Base-by-base conservation (phyloP, 2,888 invertebrate species). In the Lochmaea crataegi region DNA sequence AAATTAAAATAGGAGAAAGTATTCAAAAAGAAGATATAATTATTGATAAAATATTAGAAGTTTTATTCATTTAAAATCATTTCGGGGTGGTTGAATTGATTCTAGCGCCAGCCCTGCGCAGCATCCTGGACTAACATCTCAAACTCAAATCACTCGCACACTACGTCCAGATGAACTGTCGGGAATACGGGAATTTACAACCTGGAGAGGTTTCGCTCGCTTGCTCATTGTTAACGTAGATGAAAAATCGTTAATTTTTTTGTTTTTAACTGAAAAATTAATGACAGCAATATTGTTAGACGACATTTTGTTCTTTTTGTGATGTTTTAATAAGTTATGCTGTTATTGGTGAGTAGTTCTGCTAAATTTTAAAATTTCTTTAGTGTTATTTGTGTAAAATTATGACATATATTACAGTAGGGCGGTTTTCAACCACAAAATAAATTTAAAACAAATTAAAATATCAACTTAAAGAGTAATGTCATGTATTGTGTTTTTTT, bases 61-160 rank as follows among this genome's bases (percentile, higher is more conserved):
- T 3, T 32, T 32, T 32, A 32, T 32, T 32, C 2, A 32, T 5
- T 32, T 32, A 32, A 32, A 32, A 14, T 32, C 38, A 9, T n/a
- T 60, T 14, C n/a, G 42, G 61, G 61, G 61, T 63, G 61, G 61
- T 63, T 63, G 61, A 7, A 16, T 42, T 11, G 42, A 12, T 51
- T 45, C 61, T 41, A 9, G 42, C 18, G 38, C 60, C 68, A 60
- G 57, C 58, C 42, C 68, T 26, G 60, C 61, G 68, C 68, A 68
- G 60, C 68, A 60, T 68, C 60, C 32, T 61, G 68, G 68, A 60
- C 60, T 58, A 66, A 57, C 53, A 68, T 41, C 58, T 26, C 67
- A 67, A 67, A 68, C 60, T 61, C 60, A 51, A 68, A 68, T 68
- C 60, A 68, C 45, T 61, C 68, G 61, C 68, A 68, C 68, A 68